Evolutionary conservation across 2,888 invertebrate genomes (phyloP).

Genomic region (Leucoptera coffeella): DNA sequence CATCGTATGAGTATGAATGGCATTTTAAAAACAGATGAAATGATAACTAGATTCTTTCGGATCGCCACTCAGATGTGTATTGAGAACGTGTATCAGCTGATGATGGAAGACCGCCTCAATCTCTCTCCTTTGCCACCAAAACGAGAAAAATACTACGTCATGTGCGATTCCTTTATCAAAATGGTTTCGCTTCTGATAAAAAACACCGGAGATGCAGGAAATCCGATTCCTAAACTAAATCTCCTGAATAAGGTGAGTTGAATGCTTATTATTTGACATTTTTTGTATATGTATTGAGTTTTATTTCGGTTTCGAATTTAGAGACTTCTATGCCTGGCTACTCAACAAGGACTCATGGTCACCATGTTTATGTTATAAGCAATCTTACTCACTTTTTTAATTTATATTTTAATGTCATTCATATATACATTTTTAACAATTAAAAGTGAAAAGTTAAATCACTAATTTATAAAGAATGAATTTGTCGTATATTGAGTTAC

Average conservation of each 20-base stretch:
- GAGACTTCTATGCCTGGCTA: too few species aligned
- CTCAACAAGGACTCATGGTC: too few species aligned
- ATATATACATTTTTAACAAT: too few species aligned
- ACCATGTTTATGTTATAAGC: too few species aligned
- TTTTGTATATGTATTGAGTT: neutral
- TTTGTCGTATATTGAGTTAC: too few species aligned
- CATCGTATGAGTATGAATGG: conserved; percentile 90
- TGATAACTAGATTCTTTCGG: conserved; percentile 95
- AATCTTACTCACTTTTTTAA: too few species aligned
- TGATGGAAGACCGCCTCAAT: conserved; percentile 65
- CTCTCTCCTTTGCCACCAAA: conserved; percentile 56
- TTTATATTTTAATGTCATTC: too few species aligned
- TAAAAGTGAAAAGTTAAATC: too few species aligned
- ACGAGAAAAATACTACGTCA: conserved; percentile 90
- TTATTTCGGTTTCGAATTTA: too few species aligned
- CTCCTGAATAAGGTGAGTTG: conserved; percentile 78
- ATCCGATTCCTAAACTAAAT: conserved; percentile 94
- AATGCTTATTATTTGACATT: neutral
- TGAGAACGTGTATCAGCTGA: conserved; percentile 83
- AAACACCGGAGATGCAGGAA: conserved; percentile 83
- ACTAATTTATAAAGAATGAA: too few species aligned
- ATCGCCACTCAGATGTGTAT: conserved; percentile 95
- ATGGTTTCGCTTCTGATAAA: conserved; percentile 92
- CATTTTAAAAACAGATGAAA: conserved; percentile 93
- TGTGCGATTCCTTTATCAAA: conserved; percentile 91